Conservation (phyloP, 2,888 invertebrate genomes). For the Scelioninae gen. 1 region DNA sequence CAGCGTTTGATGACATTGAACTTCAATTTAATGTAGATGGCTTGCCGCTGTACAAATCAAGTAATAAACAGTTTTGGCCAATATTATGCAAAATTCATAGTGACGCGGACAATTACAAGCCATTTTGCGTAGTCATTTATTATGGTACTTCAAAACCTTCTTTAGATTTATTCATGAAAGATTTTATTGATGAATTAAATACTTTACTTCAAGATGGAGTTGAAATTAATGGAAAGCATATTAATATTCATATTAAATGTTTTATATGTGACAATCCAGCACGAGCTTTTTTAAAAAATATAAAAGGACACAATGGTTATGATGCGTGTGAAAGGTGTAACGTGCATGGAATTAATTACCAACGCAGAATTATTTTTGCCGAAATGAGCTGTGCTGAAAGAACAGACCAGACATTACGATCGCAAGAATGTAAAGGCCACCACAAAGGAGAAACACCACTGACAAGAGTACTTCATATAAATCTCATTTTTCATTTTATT, state of each 20-base stretch:
- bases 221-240: constrained; percentile 24
- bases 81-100: constrained; percentile 39
- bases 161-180: constrained; percentile 41
- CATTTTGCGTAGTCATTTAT: constrained; percentile 2
- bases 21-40: constrained; percentile 9
- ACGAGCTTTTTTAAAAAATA: constrained; percentile 61
- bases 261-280: constrained; percentile 67
- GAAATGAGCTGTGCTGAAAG: constrained; percentile 21
- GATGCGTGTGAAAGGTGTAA: constrained; percentile 65
- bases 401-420: constrained; percentile 57
- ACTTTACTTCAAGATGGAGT: constrained; percentile 46
- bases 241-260: constrained; percentile 56
- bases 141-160: constrained; percentile 52
- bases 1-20: background rate
- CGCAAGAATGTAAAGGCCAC: constrained; percentile 44
- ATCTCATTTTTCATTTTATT: too few relatives aligned
- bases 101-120: constrained; percentile 30
- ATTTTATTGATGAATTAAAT: constrained; percentile 61
- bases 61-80: constrained; percentile 19
- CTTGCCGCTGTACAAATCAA: constrained; percentile 5
- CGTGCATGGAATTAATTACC: constrained; percentile 41
- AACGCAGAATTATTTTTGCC: constrained; percentile 36
- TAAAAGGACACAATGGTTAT: constrained; percentile 65
- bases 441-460: constrained; percentile 46
- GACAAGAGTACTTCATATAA: too few relatives aligned